phyloP scores from a whole-genome alignment of 2,113 vertebrate genomes.

The Ceuthmochares aereus region DNA sequence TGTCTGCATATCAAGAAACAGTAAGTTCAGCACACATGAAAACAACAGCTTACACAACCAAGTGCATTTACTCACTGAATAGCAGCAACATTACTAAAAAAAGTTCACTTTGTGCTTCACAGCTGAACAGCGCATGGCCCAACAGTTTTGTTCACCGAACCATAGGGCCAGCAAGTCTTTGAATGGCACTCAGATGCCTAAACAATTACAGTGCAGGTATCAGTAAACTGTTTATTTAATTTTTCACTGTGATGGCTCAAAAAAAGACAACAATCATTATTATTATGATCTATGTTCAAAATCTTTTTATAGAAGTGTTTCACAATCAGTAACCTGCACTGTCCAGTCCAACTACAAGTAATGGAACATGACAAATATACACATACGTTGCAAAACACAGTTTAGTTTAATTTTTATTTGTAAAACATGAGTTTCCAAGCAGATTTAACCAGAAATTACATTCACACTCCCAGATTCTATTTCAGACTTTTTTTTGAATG shows the following conservation, averaged over 20 bases:
- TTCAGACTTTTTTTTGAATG: neutral
- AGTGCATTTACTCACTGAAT: neutral
- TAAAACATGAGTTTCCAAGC: neutral
- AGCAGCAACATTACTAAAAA: neutral
- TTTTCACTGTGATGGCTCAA: neutral
- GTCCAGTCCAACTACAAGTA: neutral
- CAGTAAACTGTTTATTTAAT: neutral
- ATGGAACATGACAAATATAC: neutral
- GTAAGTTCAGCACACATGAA: neutral
- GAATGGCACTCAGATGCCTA: neutral
- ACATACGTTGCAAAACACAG: neutral
- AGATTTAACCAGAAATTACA: slow-evolving; percentile 32
- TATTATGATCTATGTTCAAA: neutral
- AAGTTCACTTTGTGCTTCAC: slow-evolving; percentile 27
- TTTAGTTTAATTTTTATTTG: neutral
- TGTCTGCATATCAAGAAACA: neutral
- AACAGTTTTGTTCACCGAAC: neutral
- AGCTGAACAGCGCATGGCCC: neutral
- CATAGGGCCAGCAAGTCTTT: neutral
- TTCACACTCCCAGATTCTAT: neutral
- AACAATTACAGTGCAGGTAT: neutral
- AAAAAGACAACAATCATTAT: neutral
- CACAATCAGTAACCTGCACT: neutral
- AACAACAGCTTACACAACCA: neutral
- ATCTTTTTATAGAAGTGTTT: neutral